Evolutionary conservation across 2,113 vertebrate genomes (phyloP), one percentile per base, ranked within the genome.

Genomic region (Solea senegalensis): DNA sequence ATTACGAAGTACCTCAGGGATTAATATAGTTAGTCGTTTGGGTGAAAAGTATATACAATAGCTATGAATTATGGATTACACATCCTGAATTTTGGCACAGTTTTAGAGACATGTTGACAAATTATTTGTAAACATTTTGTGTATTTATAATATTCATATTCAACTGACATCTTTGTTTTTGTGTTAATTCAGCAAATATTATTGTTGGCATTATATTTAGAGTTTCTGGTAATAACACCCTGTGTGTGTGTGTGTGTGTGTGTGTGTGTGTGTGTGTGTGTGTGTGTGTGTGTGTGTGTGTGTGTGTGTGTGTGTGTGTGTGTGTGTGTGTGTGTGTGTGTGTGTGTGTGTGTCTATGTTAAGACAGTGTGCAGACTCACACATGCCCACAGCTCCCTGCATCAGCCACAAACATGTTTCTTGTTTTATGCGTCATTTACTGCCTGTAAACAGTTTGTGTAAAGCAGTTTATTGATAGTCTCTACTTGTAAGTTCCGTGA

Each of bases 381-480:
- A 74, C 72, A 63, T 74, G 68, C 74, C 78, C 51, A 26, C 45
- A 61, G 75, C 82, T 74, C 68, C 60, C 45, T 83, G 74, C 65
- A 43, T 71, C 57, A 68, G 78, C 80, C 63, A 80, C 76, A 84
- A 87, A 86, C 86, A 75, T 84, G 78, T 79, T 92, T 88, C 74
- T 80, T 85, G 75, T 89, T 91, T 89, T 76, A 87, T 87, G 89
- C 85, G 60, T 84, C 84, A 87, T 90, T 92, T 90, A 89, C 85
- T 84, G 85, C 80, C 73, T 78, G 83, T 91, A 89, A 91, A 91
- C 86, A 86, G 85, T 86, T 86, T 84, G 82, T 74, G 78, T 90
- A 79, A 91, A 91, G 83, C 49, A 40, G 70, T 90, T 93, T 89
- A 92, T 89, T 80, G 87, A 88, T 85, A 53, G 90, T 90, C 89